phyloP scores from a whole-genome alignment of 2,888 invertebrate genomes.

The Drosophila mimetica region DNA sequence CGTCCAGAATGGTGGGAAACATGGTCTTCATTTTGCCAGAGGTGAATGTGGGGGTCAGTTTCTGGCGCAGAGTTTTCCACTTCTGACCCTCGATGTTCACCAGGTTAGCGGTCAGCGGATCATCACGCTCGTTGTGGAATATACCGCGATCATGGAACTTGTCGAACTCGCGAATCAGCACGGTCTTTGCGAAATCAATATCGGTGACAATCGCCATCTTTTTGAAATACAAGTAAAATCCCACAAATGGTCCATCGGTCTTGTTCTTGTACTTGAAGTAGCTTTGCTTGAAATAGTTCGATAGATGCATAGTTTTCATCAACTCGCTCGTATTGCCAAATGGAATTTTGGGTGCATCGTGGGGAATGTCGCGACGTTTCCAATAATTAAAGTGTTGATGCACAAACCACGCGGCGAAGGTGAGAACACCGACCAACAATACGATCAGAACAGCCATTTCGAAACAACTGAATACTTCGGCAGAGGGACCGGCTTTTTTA shows the following conservation, averaged over 20 bases:
- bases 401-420: constrained; percentile 51
- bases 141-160: constrained; percentile 81
- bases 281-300: constrained; percentile 48
- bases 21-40: constrained; percentile 82
- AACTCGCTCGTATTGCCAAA: constrained; percentile 64
- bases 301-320: constrained; percentile 49
- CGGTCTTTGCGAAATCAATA: constrained; percentile 72
- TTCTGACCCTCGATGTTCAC: constrained; percentile 82
- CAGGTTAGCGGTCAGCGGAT: constrained; percentile 83
- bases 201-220: constrained; percentile 71
- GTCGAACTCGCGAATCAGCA: constrained; percentile 80
- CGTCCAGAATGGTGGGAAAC: constrained; percentile 71
- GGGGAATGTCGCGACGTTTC: constrained; percentile 60
- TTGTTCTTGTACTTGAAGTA: constrained; percentile 72
- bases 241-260: constrained; percentile 72
- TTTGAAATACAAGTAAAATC: constrained; percentile 70
- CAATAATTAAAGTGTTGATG: constrained; percentile 53
- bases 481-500: neutral
- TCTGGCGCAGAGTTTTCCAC: constrained; percentile 82
- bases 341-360: constrained; percentile 58
- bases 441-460: constrained; percentile 25
- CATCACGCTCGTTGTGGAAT: constrained; percentile 78
- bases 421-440: constrained; percentile 24
- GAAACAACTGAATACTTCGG: neutral
- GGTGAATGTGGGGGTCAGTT: constrained; percentile 81